These are phyloP conservation scores for Peromyscus aztecus DNA, from an alignment of 2,797 vertebrate species.

Conservation along the genomic window DNA sequence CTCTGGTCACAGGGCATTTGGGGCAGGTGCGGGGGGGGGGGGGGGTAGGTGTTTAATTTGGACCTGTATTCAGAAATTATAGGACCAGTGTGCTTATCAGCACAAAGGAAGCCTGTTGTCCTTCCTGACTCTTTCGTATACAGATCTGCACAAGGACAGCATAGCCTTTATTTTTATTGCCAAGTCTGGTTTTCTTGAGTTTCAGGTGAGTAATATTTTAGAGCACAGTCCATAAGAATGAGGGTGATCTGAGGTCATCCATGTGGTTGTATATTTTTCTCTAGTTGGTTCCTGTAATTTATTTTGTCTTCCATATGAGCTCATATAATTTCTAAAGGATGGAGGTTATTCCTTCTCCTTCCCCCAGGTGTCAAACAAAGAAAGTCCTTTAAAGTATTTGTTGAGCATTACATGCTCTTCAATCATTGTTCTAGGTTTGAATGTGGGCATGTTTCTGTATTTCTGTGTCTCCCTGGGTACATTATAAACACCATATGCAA, in stretches of 20 bases:
- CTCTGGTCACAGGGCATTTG: not conserved
- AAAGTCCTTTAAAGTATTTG: constrained; percentile 1
- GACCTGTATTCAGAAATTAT: not conserved
- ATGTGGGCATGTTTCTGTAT: not conserved
- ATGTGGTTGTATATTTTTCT: not conserved
- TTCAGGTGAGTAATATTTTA: constrained; percentile 56
- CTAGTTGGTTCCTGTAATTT: not conserved
- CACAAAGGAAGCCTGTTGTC: not conserved
- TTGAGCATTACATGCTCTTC: not conserved
- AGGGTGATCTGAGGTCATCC: not conserved
- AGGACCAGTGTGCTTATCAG: constrained; percentile 34
- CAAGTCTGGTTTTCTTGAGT: constrained; percentile 55
- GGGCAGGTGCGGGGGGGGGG: not conserved
- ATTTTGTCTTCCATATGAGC: not conserved
- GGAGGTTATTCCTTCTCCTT: not conserved
- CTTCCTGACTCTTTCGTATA: not conserved
- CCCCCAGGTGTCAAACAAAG: not conserved
- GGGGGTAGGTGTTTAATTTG: not conserved
- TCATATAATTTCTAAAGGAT: not conserved
- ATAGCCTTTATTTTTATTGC: constrained; percentile 26
- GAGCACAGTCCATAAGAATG: not conserved
- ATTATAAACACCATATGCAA: not conserved
- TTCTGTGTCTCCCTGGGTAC: not conserved
- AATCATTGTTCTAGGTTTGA: not conserved
- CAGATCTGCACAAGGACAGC: not conserved